Conservation (phyloP, 2,113 vertebrate genomes). For the Gallinago media region DNA sequence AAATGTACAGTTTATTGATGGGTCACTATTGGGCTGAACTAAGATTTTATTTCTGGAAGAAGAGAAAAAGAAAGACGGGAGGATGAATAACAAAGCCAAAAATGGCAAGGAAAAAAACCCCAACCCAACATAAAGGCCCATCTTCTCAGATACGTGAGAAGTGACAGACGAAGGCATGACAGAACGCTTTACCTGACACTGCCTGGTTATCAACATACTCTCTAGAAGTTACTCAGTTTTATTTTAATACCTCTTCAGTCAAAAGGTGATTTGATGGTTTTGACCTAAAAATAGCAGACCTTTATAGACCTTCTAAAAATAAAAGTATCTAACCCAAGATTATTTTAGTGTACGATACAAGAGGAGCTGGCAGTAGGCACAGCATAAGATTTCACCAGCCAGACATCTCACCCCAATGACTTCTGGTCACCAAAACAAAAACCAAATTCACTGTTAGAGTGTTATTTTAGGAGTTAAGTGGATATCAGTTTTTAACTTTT, state of each 20-base stretch:
- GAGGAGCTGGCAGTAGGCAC: not conserved
- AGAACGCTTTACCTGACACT: not conserved
- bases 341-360: not conserved
- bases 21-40: not conserved
- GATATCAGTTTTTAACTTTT: not conserved
- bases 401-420: not conserved
- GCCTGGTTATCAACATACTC: not conserved
- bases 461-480: slow-evolving; percentile 6
- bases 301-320: not conserved
- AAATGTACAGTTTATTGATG: not conserved
- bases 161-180: not conserved
- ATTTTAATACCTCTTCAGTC: slow-evolving; percentile 16
- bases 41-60: not conserved
- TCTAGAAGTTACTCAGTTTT: not conserved
- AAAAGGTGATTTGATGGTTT: not conserved
- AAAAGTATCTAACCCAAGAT: not conserved
- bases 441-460: not conserved
- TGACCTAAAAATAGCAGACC: slow-evolving; percentile 11
- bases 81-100: not conserved
- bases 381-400: not conserved
- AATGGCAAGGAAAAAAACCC: not conserved
- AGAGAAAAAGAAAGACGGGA: not conserved
- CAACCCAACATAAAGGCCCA: not conserved
- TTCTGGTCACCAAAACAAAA: slow-evolving; percentile 35
- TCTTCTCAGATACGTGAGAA: not conserved